Percentiles rank a stretch among this genome's conserved stretches.
Conservation (phyloP, 2,888 invertebrate species). For the Meiosimyza decipiens region DNA sequence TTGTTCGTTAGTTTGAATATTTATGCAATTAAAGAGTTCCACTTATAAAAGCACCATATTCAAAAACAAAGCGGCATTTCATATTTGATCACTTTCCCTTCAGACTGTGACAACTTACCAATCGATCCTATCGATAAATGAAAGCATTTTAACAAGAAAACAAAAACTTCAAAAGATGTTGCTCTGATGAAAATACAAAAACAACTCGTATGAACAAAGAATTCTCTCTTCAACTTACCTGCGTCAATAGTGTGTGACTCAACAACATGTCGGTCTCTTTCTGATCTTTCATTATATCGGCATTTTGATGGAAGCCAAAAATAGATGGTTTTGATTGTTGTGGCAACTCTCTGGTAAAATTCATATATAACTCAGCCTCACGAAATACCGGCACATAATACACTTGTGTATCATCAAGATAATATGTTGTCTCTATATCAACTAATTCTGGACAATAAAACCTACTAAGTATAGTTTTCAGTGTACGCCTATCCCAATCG, state of each 20-base stretch:
- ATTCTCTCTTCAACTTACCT: slow-evolving; percentile 69
- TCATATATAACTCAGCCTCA: slow-evolving; percentile 78
- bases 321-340: slow-evolving; percentile 83
- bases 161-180: slow-evolving; percentile 14
- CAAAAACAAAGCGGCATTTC: too few relatives aligned
- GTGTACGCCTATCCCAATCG: slow-evolving; percentile 91
- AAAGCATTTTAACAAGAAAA: slow-evolving; percentile 39
- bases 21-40: too few relatives aligned
- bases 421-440: slow-evolving; percentile 71
- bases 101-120: slow-evolving; percentile 60
- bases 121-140: slow-evolving; percentile 60
- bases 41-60: too few relatives aligned
- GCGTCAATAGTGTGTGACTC: slow-evolving; percentile 78
- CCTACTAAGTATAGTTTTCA: slow-evolving; percentile 82
- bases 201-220: background rate
- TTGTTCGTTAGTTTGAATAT: too few relatives aligned
- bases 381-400: slow-evolving; percentile 80
- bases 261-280: slow-evolving; percentile 85
- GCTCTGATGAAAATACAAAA: background rate
- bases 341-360: slow-evolving; percentile 78
- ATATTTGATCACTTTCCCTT: background rate
- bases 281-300: slow-evolving; percentile 92
- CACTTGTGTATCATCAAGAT: slow-evolving; percentile 75
- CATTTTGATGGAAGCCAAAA: slow-evolving; percentile 93
- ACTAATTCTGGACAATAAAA: slow-evolving; percentile 82